Conservation (phyloP, 1,140 invertebrate genomes). For the Drosophila oshimai region DNA sequence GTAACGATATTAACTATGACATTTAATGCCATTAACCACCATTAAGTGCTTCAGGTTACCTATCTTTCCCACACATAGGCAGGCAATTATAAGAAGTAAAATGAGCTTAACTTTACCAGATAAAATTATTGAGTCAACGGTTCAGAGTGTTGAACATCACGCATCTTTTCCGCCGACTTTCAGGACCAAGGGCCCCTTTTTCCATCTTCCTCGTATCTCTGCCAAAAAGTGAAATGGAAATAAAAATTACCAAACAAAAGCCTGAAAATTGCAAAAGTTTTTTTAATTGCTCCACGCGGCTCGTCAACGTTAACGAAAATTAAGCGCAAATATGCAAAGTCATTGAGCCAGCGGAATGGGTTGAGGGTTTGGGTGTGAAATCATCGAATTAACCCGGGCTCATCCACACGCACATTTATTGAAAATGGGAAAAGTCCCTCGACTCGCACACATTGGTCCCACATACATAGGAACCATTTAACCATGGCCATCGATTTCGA, state of each 20-base stretch:
- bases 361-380: constrained; percentile 19
- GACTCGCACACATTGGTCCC: background rate
- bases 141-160: constrained; percentile 78
- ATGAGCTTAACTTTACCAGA: background rate
- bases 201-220: constrained; percentile 1
- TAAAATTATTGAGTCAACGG: constrained; percentile 64
- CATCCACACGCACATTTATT: background rate
- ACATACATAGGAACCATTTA: constrained; percentile 50
- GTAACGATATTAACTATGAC: constrained; percentile 65
- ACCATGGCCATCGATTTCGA: constrained; percentile 47
- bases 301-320: constrained; percentile 62
- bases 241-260: constrained; percentile 61
- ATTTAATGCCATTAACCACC: constrained; percentile 74
- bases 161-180: constrained; percentile 54
- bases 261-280: constrained; percentile 79
- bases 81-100: constrained; percentile 43
- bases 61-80: constrained; percentile 22
- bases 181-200: background rate
- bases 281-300: constrained; percentile 66
- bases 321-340: constrained; percentile 78
- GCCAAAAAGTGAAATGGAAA: background rate
- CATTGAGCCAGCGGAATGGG: constrained; percentile 42
- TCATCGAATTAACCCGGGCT: constrained; percentile 56
- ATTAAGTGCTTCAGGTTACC: constrained; percentile 51
- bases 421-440: background rate